Evolutionary conservation across 2,113 vertebrate species (phyloP).

Genomic region (Protomyctophum bolini): DNA sequence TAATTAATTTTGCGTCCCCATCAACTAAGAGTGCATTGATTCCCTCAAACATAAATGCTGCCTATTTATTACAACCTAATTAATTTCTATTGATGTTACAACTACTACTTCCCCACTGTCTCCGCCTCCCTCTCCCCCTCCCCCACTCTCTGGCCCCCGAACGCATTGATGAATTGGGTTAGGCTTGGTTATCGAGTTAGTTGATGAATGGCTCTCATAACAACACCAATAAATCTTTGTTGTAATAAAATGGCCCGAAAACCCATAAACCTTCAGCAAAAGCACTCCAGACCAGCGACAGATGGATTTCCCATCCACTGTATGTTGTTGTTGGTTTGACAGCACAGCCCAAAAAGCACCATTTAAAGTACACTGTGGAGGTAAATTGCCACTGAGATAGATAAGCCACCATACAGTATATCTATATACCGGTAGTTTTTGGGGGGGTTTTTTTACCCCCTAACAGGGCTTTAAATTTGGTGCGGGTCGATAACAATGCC

Average conservation of each 20-base stretch:
- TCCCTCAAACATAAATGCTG: slow-evolving; percentile 30
- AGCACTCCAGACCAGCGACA: not conserved
- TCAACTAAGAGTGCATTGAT: slow-evolving; percentile 36
- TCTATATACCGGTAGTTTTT: not conserved
- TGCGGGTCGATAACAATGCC: too few species aligned
- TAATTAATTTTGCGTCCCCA: slow-evolving; percentile 13
- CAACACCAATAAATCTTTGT: slow-evolving; percentile 38
- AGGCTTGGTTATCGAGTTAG: slow-evolving; percentile 17
- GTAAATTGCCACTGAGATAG: not conserved
- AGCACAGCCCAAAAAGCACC: not conserved
- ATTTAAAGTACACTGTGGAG: not conserved
- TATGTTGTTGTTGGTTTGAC: slow-evolving; percentile 1
- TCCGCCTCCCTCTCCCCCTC: not conserved
- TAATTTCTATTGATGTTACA: slow-evolving; percentile 15
- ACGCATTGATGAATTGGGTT: slow-evolving; percentile 22
- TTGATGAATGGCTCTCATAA: slow-evolving; percentile 43
- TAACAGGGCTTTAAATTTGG: slow-evolving; percentile 1
- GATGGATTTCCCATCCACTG: slow-evolving; percentile 8
- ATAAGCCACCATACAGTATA: not conserved
- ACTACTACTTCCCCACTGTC: not conserved
- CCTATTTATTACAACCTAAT: slow-evolving; percentile 27
- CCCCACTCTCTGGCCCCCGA: not conserved
- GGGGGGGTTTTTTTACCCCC: not conserved
- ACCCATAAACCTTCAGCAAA: slow-evolving; percentile 12
- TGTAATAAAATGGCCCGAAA: slow-evolving; percentile 31